Evolutionary conservation across 2,888 invertebrate genomes (phyloP).

Genomic region (Rhagonycha fulva): DNA sequence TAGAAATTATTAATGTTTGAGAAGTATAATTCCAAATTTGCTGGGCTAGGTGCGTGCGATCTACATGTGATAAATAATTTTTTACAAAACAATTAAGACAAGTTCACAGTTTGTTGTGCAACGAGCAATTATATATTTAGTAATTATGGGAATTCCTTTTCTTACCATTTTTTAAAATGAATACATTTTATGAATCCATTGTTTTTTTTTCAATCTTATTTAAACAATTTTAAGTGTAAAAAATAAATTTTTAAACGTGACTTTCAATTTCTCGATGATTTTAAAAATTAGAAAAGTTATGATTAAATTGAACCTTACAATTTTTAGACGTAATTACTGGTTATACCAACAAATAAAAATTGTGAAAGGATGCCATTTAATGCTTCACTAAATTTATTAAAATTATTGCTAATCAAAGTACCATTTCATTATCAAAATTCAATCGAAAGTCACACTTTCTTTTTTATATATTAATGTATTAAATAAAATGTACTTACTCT

Average conservation of each 20-base stretch:
- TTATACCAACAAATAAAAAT: not conserved
- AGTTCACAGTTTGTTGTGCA: not conserved
- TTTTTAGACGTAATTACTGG: not conserved
- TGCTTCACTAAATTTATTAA: not conserved
- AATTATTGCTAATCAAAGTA: not conserved
- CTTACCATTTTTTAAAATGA: no score
- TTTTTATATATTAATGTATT: not conserved
- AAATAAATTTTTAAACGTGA: not conserved
- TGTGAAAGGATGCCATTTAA: not conserved
- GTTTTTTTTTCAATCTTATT: not conserved
- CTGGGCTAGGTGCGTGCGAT: not conserved
- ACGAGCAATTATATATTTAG: not conserved
- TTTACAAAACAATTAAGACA: not conserved
- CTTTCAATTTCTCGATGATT: not conserved
- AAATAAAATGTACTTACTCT: slow-evolving; percentile 51
- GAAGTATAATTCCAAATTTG: no score
- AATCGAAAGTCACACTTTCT: not conserved
- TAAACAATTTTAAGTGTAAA: not conserved
- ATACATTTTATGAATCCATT: not conserved
- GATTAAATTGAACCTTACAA: not conserved
- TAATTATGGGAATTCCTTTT: not conserved
- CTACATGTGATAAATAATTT: slow-evolving; percentile 1
- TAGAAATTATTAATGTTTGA: no score
- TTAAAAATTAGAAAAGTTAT: not conserved
- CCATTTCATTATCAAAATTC: not conserved